Evolutionary conservation across 2,888 invertebrate species (phyloP).

Genomic region (Amphipoea oculea): DNA sequence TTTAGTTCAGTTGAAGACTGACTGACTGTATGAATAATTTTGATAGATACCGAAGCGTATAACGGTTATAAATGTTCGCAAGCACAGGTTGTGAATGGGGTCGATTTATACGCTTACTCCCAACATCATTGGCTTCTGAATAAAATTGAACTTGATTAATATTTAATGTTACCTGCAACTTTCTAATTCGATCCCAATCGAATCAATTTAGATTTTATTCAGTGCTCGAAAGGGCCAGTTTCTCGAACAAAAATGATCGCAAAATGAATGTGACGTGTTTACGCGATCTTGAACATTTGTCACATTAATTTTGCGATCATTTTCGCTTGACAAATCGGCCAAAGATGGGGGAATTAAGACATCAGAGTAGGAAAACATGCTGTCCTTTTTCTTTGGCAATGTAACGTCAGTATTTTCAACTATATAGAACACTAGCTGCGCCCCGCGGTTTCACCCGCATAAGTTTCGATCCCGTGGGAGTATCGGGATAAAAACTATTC

Average conservation of each 20-base stretch:
- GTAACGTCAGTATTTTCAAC: not conserved
- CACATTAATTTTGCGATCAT: too few species aligned
- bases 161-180: not conserved
- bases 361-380: not conserved
- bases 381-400: not conserved
- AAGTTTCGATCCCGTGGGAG: too few species aligned
- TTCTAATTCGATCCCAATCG: not conserved
- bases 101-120: not conserved
- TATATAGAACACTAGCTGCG: too few species aligned
- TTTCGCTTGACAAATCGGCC: too few species aligned
- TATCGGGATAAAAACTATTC: too few species aligned
- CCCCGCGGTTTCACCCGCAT: too few species aligned
- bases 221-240: not conserved
- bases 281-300: too few species aligned
- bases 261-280: too few species aligned
- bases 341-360: not conserved
- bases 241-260: too few species aligned
- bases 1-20: not conserved
- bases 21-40: not conserved
- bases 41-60: not conserved
- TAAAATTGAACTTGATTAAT: not conserved
- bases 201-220: not conserved
- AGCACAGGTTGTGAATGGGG: too few species aligned
- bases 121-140: not conserved
- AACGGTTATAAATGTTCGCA: not conserved